Evolutionary conservation across 2,113 vertebrate genomes (phyloP).

Genomic region (Nibea coibor): DNA sequence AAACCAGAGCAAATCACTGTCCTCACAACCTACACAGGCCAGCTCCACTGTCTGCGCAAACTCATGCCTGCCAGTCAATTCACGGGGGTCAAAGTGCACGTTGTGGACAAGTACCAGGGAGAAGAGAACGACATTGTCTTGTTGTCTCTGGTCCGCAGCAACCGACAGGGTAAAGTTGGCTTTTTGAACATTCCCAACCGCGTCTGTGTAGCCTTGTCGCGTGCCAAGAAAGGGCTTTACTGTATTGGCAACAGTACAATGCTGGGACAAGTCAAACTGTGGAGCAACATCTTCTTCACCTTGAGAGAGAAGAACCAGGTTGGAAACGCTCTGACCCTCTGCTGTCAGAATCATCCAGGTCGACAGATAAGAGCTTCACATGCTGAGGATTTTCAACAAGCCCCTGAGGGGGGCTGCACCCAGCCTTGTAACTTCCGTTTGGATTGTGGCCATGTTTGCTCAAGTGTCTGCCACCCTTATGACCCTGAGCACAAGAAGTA

Average conservation of each 20-base stretch:
- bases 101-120: conserved; percentile 98
- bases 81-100: conserved; percentile 90
- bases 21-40: conserved; percentile 94
- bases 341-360: conserved; percentile 93
- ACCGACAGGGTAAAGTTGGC: conserved; percentile 85
- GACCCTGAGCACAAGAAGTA: conserved; percentile 88
- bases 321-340: conserved; percentile 84
- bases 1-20: conserved; percentile 93
- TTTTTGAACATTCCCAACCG: conserved; percentile 94
- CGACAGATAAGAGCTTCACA: conserved; percentile 81
- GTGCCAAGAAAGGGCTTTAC: conserved; percentile 94
- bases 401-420: conserved; percentile 93
- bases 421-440: conserved; percentile 90
- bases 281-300: conserved; percentile 90
- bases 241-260: conserved; percentile 91
- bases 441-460: conserved; percentile 91
- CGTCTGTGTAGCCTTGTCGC: conserved; percentile 93
- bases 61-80: conserved; percentile 88
- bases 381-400: conserved; percentile 86
- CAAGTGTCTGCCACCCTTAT: conserved; percentile 91
- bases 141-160: conserved; percentile 94
- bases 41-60: conserved; percentile 90
- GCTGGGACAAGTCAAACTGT: conserved; percentile 88
- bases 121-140: conserved; percentile 97
- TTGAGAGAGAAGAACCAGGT: conserved; percentile 84